These are phyloP conservation scores for Mohoua ochrocephala DNA, from an alignment of 2,113 vertebrate genomes.

Conservation along the genomic window DNA sequence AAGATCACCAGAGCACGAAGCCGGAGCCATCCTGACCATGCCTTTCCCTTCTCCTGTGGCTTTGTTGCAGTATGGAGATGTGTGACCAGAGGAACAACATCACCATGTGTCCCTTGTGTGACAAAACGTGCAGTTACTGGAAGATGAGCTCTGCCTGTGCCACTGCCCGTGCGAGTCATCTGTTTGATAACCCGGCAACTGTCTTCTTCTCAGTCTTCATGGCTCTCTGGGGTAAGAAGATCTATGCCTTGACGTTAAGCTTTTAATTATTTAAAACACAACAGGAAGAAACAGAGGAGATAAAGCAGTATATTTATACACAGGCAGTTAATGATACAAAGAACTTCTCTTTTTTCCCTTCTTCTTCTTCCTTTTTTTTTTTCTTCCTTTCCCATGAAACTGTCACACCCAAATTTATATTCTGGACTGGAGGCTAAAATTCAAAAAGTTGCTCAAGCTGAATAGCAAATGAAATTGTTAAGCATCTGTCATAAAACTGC, in stretches of 20 bases:
- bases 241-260: background rate
- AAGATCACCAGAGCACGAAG: background rate
- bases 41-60: background rate
- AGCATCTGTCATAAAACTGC: conserved; percentile 65
- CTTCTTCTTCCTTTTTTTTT: background rate
- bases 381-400: background rate
- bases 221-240: conserved; percentile 92
- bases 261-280: conserved; percentile 52
- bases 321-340: conserved; percentile 42
- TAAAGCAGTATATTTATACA: conserved; percentile 33
- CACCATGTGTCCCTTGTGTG: conserved; percentile 97
- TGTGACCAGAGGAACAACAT: conserved; percentile 91
- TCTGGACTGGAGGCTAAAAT: conserved; percentile 50
- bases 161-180: conserved; percentile 92
- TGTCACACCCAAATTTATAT: conserved; percentile 48
- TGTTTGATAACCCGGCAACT: conserved; percentile 95
- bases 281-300: conserved; percentile 35
- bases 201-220: conserved; percentile 98
- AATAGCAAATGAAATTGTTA: conserved; percentile 57
- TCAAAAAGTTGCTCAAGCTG: conserved; percentile 37
- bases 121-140: conserved; percentile 94
- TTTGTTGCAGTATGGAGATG: conserved; percentile 88
- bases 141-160: conserved; percentile 89
- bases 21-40: background rate
- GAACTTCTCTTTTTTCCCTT: background rate